phyloP scores from a whole-genome alignment of 1,140 invertebrate genomes.

The Carcinoscorpius rotundicauda region DNA sequence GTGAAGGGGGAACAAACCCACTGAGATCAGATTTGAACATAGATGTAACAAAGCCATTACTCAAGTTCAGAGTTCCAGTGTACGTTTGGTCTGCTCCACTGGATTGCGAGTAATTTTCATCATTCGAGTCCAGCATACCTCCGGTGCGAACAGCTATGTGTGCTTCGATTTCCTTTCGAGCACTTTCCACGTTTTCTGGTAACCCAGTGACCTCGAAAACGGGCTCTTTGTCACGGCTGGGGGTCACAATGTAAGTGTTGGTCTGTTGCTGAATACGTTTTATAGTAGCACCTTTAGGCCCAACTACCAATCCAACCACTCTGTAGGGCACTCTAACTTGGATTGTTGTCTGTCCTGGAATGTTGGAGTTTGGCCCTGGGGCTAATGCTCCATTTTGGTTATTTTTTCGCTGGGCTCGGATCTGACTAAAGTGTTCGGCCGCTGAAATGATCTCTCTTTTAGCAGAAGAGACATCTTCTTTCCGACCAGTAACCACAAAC shows the following conservation, averaged over 20 bases:
- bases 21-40: slow-evolving; percentile 27
- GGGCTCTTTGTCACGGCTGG: slow-evolving; percentile 93
- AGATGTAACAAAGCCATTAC: slow-evolving; percentile 20
- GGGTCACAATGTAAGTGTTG: slow-evolving; percentile 98
- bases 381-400: slow-evolving; percentile 38
- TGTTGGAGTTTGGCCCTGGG: slow-evolving; percentile 24
- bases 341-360: slow-evolving; percentile 85
- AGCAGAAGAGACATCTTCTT: slow-evolving; percentile 91
- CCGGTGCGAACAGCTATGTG: slow-evolving; percentile 95
- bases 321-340: slow-evolving; percentile 96
- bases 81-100: slow-evolving; percentile 32
- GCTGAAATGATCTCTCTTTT: slow-evolving; percentile 96
- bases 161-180: slow-evolving; percentile 89
- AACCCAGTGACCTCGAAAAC: slow-evolving; percentile 97
- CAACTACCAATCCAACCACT: slow-evolving; percentile 95
- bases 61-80: slow-evolving; percentile 15
- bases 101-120: slow-evolving; percentile 28
- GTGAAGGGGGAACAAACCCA: slow-evolving; percentile 17
- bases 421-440: slow-evolving; percentile 97
- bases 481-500: slow-evolving; percentile 97
- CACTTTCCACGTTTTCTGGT: slow-evolving; percentile 91
- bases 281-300: slow-evolving; percentile 97
- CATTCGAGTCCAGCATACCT: slow-evolving; percentile 30
- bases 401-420: slow-evolving; percentile 85
- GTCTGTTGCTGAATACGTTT: slow-evolving; percentile 98